A percentile compares a stretch with the other conserved stretches of the same genome.
Conservation (phyloP, 2,888 invertebrate species). For the Caenorhabditis afra region DNA sequence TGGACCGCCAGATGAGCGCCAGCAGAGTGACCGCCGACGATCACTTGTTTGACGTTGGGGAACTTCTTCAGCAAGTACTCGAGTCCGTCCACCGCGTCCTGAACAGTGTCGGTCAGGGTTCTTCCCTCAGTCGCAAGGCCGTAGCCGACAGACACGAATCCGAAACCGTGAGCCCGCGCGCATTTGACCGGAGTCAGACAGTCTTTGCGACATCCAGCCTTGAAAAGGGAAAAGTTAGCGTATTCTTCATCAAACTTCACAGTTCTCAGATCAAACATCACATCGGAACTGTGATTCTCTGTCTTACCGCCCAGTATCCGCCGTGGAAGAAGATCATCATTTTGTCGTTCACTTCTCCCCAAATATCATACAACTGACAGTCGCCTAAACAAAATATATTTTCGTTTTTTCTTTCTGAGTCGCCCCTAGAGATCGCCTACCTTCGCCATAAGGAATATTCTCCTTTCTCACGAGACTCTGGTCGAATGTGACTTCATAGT, state of each 20-base stretch:
- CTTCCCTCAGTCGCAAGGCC: conserved; percentile 17
- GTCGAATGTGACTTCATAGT: background rate
- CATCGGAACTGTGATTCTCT: no score
- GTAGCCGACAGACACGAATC: conserved; percentile 49
- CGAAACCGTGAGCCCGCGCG: conserved; percentile 15
- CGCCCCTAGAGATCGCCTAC: conserved; percentile 23
- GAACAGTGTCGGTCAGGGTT: conserved; percentile 15
- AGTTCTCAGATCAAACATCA: no score
- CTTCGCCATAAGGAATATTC: conserved; percentile 21
- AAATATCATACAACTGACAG: conserved; percentile 58
- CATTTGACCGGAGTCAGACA: conserved; percentile 19
- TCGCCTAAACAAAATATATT: no score
- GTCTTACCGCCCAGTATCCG: conserved; percentile 61
- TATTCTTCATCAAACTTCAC: no score
- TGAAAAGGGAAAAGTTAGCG: background rate
- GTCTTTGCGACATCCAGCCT: conserved; percentile 34
- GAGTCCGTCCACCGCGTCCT: conserved; percentile 31
- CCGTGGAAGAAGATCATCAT: conserved; percentile 63
- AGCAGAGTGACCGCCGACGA: conserved; percentile 50
- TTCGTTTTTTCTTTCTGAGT: conserved; percentile 21
- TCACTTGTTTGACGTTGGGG: conserved; percentile 4
- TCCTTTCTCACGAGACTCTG: background rate
- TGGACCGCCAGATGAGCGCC: conserved; percentile 44
- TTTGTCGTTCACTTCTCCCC: conserved; percentile 50
- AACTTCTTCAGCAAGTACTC: conserved; percentile 32